Evolutionary conservation across 30 jellyfish, hydroid and myxozoan species (phyloP).

Genomic region (Hydractinia echinata): DNA sequence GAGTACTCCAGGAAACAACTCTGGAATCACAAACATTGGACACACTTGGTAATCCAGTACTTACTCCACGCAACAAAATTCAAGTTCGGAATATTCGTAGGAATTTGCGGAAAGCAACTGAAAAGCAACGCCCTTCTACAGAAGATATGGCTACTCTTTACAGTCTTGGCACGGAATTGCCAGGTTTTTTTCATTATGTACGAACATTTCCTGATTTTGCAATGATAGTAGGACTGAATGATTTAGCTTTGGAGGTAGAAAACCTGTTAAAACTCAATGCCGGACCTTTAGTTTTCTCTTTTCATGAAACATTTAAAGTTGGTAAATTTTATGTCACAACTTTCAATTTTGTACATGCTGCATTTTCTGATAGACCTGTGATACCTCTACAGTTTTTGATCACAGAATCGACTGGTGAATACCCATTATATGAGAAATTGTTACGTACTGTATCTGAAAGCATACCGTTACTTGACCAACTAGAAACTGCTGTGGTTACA

Average conservation of each 20-base stretch:
- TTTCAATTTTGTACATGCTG: constrained; percentile 74
- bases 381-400: constrained; percentile 48
- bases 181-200: constrained; percentile 71
- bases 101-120: constrained; percentile 37
- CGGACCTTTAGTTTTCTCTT: constrained; percentile 73
- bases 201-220: constrained; percentile 67
- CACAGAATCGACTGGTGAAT: constrained; percentile 30
- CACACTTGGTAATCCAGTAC: constrained; percentile 51
- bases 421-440: constrained; percentile 21
- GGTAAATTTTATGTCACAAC: constrained; percentile 73
- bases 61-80: constrained; percentile 74
- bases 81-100: constrained; percentile 84
- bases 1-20: constrained; percentile 5
- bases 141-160: constrained; percentile 40
- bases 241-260: constrained; percentile 54
- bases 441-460: constrained; percentile 44
- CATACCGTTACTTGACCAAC: constrained; percentile 48
- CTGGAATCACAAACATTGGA: constrained; percentile 18
- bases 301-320: constrained; percentile 81
- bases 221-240: constrained; percentile 65
- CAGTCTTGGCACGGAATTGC: constrained; percentile 45
- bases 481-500: constrained; percentile 70
- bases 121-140: constrained; percentile 25
- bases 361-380: constrained; percentile 79
- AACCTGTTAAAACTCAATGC: constrained; percentile 61